Evolutionary conservation across 2,888 invertebrate genomes (phyloP), one percentile per base, ranked within the genome.

Genomic region (Epirrita christyi): DNA sequence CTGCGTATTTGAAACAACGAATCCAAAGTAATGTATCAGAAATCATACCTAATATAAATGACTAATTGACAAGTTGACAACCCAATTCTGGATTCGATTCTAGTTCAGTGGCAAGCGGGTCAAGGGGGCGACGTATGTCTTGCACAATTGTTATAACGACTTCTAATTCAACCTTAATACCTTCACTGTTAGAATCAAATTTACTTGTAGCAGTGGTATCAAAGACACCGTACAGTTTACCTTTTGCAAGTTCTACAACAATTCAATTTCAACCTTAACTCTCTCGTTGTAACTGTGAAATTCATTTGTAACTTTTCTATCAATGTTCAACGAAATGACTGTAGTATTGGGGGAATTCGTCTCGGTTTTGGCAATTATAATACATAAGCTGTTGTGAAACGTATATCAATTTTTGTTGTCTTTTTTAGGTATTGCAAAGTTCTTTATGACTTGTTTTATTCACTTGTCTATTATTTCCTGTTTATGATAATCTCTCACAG

Each of bases 61-160:
- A 77, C 71, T 77, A 81, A 83, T 78, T 71, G 68, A 66, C 55
- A 55, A 55, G 71, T 78, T 71, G 68, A 66, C 55, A 55, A 55
- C 72, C 72, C 67, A 67, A 70, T 75, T 77, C 76, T 75, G 71
- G 72, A 71, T 73, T 73, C 73, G 77, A 81, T 78, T 80, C 80
- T 78, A 78, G 80, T 75, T 68, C 75, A 71, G 48, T 61, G 73
- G 63, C 66, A 80, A 80, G 71, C 76, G 64, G 83, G 86, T 85
- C 86, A 86, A 86, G 86, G 86, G 75, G 70, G 75, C 71, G 59
- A 56, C 63, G 62, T 67, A 46, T 62, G 58, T 60, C 64, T 80
- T 80, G 75, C 80, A 81, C 77, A 75, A 77, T 73, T 75, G 66
- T 66, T 66, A 64, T 66, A 63, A 59, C 53, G 14, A 54, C 58